Base-by-base conservation (phyloP, 1,140 invertebrate genomes). In the Anagrus nilaparvatae region DNA sequence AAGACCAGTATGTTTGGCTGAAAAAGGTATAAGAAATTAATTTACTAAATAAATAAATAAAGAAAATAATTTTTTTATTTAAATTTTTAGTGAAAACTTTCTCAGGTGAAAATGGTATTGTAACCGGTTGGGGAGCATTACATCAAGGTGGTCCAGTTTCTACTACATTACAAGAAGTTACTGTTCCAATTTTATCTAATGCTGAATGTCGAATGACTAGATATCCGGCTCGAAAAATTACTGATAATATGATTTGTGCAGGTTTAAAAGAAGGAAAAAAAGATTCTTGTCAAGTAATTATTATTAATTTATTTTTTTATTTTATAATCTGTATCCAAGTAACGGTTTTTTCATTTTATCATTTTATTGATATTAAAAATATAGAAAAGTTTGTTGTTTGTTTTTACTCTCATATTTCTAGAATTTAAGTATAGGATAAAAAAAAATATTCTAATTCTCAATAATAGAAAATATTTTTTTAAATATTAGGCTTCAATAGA, bases 181-280 rank as follows among this genome's bases (percentile, higher is more conserved):
- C 58, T 20, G 82, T 86, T 1, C 82, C 82, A 2, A 84, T 87
- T 53, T 64, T 85, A 35, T 77, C 81, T 1, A 84, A 85, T 47
- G 58, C 59, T 1, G 78, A 81, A 4, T 87, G 83, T 55, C 73
- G 71, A 6, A 67, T 74, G 29, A 78, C 74, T 3, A 77, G 71
- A 27, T 87, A 87, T 56, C 77, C 77, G 14, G 45, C 65, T 37
- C 69, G 67, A 4, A 74, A 76, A 39, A 87, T 92, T 43, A 87
- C 85, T 0, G 81, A 86, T 12, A 89, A 84, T 54, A 90, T 91
- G 86, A 44, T 92, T 21, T 92, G 87, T 56, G 87, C 87, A 7
- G 87, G 87, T 4, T 79, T 75, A 51, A 59, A 74, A 4, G 70
- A 84, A 27, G 87, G 87, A 16, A 70, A 69, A 37, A 83, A 82